Evolutionary conservation across 2,888 invertebrate species (phyloP), one percentile per base, ranked within the genome.

Genomic region (Caenorhabditis becei): DNA sequence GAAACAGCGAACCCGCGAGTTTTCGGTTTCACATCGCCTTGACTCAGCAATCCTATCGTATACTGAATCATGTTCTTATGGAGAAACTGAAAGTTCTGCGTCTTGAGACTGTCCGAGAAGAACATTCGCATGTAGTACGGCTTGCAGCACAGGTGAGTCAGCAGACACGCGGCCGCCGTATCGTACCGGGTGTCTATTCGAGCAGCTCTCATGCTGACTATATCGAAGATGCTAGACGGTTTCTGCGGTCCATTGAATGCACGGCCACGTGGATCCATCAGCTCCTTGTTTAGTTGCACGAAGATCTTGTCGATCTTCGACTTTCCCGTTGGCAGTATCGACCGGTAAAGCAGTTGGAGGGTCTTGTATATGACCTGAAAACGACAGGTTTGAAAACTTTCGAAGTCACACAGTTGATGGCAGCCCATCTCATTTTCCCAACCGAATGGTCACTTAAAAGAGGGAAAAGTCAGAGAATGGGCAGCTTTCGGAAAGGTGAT

Each of bases 71-170:
- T 58, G 3, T 26, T 49, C 4, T 16, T 1, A 37, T 65, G 58
- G 18, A 74, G 59, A 26, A 51, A 65, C 37, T 3, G 10, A 5
- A 26, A 28, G 5, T 14, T 37, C 2, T 35, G 3, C 1, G 26
- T 18, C 18, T 32, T 41, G 7, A 24, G 1, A 0, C 16, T 35
- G 2, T 72, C 56, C 11, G 44, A 18, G 32, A 66, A 74, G 1
- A 74, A 49, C n/a, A 51, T 20, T 18, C 49, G 65, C 74, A 74
- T 65, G 10, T 66, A 16, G 28, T 66, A 61, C 18, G 75, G 65
- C 44, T 80, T 70, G 35, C 80, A 80, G 44, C 67, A 54, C 20
- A 80, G 20, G 51, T 75, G 71, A 7, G 51, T 41, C 14, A 80
- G 26, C 1, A 80, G 53, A 16, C 70, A 18, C 75, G 62, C 67